These are phyloP conservation scores for Theocolax elegans DNA, from an alignment of 1,140 invertebrate species.

Conservation along the genomic window DNA sequence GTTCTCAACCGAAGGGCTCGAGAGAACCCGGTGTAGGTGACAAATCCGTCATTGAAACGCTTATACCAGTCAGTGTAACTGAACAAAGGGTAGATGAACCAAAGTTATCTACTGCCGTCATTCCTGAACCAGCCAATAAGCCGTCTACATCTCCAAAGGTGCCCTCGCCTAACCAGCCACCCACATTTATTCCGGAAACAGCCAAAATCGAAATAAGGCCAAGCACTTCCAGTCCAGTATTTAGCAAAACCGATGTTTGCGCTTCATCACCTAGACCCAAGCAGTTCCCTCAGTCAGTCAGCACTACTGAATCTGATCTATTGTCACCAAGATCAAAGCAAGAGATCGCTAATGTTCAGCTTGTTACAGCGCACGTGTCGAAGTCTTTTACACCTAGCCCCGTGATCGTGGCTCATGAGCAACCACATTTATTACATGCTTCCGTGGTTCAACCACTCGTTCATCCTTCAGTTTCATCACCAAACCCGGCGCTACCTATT, in stretches of 20 bases:
- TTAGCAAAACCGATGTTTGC: slow-evolving; percentile 52
- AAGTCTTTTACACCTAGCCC: slow-evolving; percentile 66
- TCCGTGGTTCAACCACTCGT: slow-evolving; percentile 53
- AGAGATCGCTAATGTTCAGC: slow-evolving; percentile 54
- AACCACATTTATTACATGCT: slow-evolving; percentile 55
- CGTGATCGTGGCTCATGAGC: slow-evolving; percentile 66
- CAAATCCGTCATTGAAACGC: slow-evolving; percentile 63
- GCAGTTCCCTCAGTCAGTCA: slow-evolving; percentile 43
- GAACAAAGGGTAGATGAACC: slow-evolving; percentile 59
- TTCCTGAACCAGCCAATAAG: slow-evolving; percentile 60
- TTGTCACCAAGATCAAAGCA: slow-evolving; percentile 59
- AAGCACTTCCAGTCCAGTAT: slow-evolving; percentile 54
- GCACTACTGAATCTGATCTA: slow-evolving; percentile 37
- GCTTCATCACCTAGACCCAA: slow-evolving; percentile 53
- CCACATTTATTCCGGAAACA: slow-evolving; percentile 64
- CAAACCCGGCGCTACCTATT: slow-evolving; percentile 55
- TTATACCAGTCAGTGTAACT: slow-evolving; percentile 57
- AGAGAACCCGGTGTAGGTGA: slow-evolving; percentile 47
- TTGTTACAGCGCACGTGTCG: slow-evolving; percentile 57
- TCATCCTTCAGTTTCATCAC: slow-evolving; percentile 41
- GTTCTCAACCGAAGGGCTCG: slow-evolving; percentile 52
- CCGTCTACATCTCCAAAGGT: slow-evolving; percentile 64
- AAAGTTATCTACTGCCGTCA: slow-evolving; percentile 60
- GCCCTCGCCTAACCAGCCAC: slow-evolving; percentile 64
- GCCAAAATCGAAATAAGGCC: slow-evolving; percentile 63